A percentile compares a stretch with the other conserved stretches of the same genome.
Conservation (phyloP, 1,140 invertebrate genomes). For the Drosophila lacteicornis region DNA sequence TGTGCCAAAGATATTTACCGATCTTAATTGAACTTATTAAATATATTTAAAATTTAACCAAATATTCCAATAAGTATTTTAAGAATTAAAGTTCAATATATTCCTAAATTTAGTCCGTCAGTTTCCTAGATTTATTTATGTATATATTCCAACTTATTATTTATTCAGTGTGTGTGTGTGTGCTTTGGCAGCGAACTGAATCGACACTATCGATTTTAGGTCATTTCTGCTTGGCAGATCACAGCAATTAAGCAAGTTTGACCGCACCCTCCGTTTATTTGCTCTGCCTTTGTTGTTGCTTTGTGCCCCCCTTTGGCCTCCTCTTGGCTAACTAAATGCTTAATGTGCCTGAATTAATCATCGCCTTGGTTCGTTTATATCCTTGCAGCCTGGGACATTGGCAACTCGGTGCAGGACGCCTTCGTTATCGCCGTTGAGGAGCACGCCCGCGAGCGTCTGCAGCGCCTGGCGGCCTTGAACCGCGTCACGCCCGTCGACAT, state of each 20-base stretch:
- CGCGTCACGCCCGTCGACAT: conserved; percentile 97
- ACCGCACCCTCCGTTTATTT: conserved; percentile 18
- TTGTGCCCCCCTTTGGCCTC: not conserved
- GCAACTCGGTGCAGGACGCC: conserved; percentile 96
- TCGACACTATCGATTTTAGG: conserved; percentile 17
- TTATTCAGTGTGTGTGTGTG: not conserved
- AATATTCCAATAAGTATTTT: no score
- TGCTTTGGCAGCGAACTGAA: not conserved
- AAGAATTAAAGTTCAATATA: no score
- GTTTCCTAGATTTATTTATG: no score
- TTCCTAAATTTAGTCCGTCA: no score
- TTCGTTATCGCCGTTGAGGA: conserved; percentile 99
- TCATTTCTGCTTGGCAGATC: conserved; percentile 31
- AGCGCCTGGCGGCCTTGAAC: conserved; percentile 95
- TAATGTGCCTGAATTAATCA: conserved; percentile 54
- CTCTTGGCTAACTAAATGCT: conserved; percentile 17
- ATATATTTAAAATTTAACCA: no score
- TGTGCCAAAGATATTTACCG: no score
- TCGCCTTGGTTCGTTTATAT: conserved; percentile 3
- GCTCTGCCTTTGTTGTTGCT: not conserved
- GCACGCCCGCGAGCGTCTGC: conserved; percentile 94
- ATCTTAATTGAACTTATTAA: no score
- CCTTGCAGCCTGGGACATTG: conserved; percentile 93
- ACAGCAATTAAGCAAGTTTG: conserved; percentile 32
- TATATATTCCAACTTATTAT: not conserved